Evolutionary conservation across 2,888 invertebrate genomes (phyloP).

Genomic region (Cepaea hortensis): DNA sequence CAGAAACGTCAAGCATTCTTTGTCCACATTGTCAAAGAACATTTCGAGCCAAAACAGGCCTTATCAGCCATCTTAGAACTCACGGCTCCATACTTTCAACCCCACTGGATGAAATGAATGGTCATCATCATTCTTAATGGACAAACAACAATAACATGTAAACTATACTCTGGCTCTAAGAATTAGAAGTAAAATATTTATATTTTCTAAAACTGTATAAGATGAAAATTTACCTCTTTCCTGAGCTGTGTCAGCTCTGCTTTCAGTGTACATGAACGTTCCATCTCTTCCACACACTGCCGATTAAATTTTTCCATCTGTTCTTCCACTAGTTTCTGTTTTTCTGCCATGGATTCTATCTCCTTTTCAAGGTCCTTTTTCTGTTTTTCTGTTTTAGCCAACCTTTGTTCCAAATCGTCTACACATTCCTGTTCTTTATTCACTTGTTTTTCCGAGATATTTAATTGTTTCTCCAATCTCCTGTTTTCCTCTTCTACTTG

Average conservation of each 20-base stretch:
- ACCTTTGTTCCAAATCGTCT: constrained; percentile 14
- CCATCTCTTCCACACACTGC: background rate
- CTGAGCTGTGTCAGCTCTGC: constrained; percentile 13
- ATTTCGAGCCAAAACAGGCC: too few relatives aligned
- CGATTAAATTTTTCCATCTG: constrained; percentile 6
- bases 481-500: constrained; percentile 35
- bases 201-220: too few relatives aligned
- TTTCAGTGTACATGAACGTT: constrained; percentile 16
- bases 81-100: too few relatives aligned
- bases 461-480: background rate
- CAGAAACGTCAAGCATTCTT: too few relatives aligned
- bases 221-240: constrained; percentile 11
- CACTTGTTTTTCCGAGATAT: background rate
- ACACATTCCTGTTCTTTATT: constrained; percentile 2
- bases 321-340: constrained; percentile 13
- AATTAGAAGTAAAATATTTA: too few relatives aligned
- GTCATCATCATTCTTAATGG: too few relatives aligned
- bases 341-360: background rate
- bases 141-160: too few relatives aligned
- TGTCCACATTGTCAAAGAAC: too few relatives aligned
- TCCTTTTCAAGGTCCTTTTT: constrained; percentile 20
- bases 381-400: constrained; percentile 16
- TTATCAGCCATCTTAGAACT: too few relatives aligned
- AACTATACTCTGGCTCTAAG: too few relatives aligned
- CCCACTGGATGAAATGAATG: too few relatives aligned